Conservation (phyloP, 2,888 invertebrate genomes). For the Pollenia amentaria region DNA sequence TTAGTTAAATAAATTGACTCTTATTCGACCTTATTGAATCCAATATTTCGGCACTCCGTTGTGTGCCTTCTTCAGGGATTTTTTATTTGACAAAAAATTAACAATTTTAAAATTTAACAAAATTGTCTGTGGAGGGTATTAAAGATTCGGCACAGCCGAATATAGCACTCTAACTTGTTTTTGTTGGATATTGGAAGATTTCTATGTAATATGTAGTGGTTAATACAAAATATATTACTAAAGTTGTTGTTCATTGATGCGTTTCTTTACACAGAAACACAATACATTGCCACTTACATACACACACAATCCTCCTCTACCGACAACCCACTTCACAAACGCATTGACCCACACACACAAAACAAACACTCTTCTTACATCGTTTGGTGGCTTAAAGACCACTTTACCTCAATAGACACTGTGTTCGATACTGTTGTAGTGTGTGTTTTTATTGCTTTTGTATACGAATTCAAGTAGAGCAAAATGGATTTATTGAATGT, state of each 20-base stretch:
- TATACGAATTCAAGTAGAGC: background rate
- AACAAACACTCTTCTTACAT: slow-evolving; percentile 43
- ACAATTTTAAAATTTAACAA: too few species aligned
- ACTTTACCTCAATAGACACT: slow-evolving; percentile 55
- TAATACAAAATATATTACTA: slow-evolving; percentile 63
- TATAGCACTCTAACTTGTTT: slow-evolving; percentile 5
- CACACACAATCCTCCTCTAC: background rate
- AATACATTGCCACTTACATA: background rate
- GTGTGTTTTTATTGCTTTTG: slow-evolving; percentile 5
- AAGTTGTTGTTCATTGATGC: slow-evolving; percentile 70
- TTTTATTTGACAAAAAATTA: too few species aligned
- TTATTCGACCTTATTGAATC: too few species aligned
- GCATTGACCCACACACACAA: slow-evolving; percentile 3
- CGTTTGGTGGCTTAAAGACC: slow-evolving; percentile 54
- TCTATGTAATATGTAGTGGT: slow-evolving; percentile 31
- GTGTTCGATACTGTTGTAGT: background rate
- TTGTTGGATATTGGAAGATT: slow-evolving; percentile 5
- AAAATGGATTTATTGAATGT: slow-evolving; percentile 65
- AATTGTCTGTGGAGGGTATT: too few species aligned
- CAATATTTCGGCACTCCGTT: too few species aligned
- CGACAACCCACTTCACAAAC: background rate
- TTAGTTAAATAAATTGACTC: too few species aligned
- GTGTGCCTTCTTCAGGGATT: too few species aligned
- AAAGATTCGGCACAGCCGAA: too few species aligned
- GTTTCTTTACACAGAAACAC: slow-evolving; percentile 59